Base-by-base conservation (phyloP, 2,888 invertebrate genomes). In the Diarsia rubi region DNA sequence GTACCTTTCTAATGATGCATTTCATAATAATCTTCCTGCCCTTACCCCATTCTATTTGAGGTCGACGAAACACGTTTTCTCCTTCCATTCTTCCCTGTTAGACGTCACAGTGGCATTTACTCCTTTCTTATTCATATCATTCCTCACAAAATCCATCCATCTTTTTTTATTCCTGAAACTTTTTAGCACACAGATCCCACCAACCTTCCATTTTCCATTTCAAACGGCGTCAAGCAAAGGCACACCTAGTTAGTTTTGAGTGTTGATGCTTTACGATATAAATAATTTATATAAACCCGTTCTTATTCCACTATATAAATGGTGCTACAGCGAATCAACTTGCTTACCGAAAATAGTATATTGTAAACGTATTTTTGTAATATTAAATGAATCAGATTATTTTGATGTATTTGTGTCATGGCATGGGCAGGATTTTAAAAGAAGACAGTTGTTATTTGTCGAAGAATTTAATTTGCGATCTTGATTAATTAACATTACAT, bases 241-340 rank as follows among this genome's bases (percentile, higher is more conserved):
- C 70, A 74, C 27, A 63, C 19, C 5, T 78, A 86, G 42, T 60
- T 85, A 78, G 81, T 80, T 81, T 73, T 79, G 85, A 79, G 85
- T 87, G 87, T 88, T 84, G 74, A 86, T 79, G 84, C 88, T 88
- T 86, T 81, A 84, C 73, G 37, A 68, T 60, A 42, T 42, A 82
- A 80, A 76, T 81, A 82, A 82, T 86, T 83, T 86, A 82, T 84
- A 84, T 76, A 68, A 79, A 84, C 57, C 77, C 76, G 79, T 84
- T 83, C 79, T 83, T 75, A 81, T 71, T 81, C 75, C 80, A 83
- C 76, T 68, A 75, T 72, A 82, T 81, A 78, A 83, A 88, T 87
- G 89, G 89, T 90, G 90, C 90, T 89, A 90, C 83, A 85, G 85
- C 80, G 69, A 79, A 79, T 79, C 79, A 70, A 80, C 82, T 84